These are phyloP conservation scores for Trachymyrmex cornetzi DNA, from an alignment of 1,140 invertebrate species.

Conservation along the genomic window DNA sequence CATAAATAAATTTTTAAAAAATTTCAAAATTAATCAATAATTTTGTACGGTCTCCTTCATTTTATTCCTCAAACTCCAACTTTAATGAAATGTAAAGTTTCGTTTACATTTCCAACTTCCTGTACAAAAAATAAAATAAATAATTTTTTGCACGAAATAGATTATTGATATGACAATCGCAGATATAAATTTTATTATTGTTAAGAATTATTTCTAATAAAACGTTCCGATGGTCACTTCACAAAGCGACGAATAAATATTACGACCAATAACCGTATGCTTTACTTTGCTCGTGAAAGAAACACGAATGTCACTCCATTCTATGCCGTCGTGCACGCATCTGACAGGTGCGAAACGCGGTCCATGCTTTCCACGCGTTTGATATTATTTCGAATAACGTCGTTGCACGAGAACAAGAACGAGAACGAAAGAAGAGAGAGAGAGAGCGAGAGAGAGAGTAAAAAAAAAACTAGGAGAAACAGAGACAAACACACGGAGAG, in stretches of 20 bases:
- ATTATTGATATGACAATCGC: neutral
- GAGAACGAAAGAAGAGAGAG: neutral
- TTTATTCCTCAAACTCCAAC: neutral
- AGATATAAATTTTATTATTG: neutral
- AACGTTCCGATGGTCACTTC: neutral
- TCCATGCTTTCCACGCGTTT: constrained; percentile 35
- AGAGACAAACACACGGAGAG: constrained; percentile 44
- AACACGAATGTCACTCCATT: constrained; percentile 31
- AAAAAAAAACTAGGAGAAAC: constrained; percentile 22
- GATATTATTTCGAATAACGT: constrained; percentile 64
- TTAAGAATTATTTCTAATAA: neutral
- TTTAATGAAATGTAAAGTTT: neutral
- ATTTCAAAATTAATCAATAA: neutral
- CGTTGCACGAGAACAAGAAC: constrained; percentile 16
- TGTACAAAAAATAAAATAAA: neutral
- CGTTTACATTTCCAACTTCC: neutral
- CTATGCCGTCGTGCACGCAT: constrained; percentile 18
- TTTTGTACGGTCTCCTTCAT: neutral
- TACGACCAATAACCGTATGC: constrained; percentile 45
- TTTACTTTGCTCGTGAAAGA: constrained; percentile 5
- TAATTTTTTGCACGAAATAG: neutral
- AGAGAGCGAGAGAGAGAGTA: constrained; percentile 35
- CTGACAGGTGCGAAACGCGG: constrained; percentile 62
- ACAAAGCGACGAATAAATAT: constrained; percentile 26
- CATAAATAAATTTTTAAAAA: neutral